Evolutionary conservation across 1,140 invertebrate species (phyloP).

Genomic region (fruit fly (Drosophila melanogaster)): Release_6_plus_ISO1_MT NT_033779.5:5641001-5641500

Average conservation of each 20-base stretch:
- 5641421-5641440: conserved; percentile 10
- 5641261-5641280: conserved; percentile 38
- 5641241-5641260: conserved; percentile 49
- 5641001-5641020: conserved; percentile 62
- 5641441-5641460: conserved; percentile 44
- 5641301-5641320: conserved; percentile 67
- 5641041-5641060: background rate
- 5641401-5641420: conserved; percentile 32
- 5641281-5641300: background rate
- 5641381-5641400: conserved; percentile 49
- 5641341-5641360: conserved; percentile 53
- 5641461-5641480: conserved; percentile 47
- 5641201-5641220: conserved; percentile 54
- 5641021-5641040: conserved; percentile 43
- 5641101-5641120: conserved; percentile 33
- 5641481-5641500: conserved; percentile 6
- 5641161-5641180: background rate
- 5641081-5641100: conserved; percentile 73
- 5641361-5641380: conserved; percentile 73
- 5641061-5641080: conserved; percentile 41
- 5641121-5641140: conserved; percentile 62
- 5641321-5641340: conserved; percentile 68
- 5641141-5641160: conserved; percentile 24
- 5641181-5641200: background rate
- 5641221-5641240: conserved; percentile 33